These are phyloP conservation scores for Dascyllus trimaculatus DNA, from an alignment of 2,113 vertebrate species.

Conservation along the genomic window DNA sequence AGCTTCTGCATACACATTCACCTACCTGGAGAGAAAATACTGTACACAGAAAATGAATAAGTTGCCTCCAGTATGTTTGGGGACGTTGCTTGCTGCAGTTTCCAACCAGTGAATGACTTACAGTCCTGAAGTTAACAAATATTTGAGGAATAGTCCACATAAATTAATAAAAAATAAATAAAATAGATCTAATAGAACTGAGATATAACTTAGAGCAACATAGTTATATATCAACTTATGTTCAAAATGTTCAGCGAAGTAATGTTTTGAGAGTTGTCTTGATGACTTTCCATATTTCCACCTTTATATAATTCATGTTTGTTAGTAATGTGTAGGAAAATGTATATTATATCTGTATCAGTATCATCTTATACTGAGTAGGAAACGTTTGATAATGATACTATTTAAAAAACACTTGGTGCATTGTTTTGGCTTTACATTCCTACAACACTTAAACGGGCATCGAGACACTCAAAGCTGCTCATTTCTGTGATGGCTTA, in stretches of 20 bases:
- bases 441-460: not conserved
- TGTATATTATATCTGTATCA: not conserved
- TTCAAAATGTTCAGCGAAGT: too few relatives aligned
- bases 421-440: slow-evolving; percentile 10
- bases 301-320: too few relatives aligned
- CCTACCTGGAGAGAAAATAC: slow-evolving; percentile 46
- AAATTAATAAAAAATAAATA: not conserved
- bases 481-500: slow-evolving; percentile 36
- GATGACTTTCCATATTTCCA: not conserved
- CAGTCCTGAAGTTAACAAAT: slow-evolving; percentile 21
- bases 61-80: slow-evolving; percentile 14
- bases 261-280: not conserved
- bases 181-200: slow-evolving; percentile 12
- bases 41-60: slow-evolving; percentile 33
- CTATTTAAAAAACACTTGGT: not conserved
- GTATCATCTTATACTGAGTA: not conserved
- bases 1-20: slow-evolving; percentile 42
- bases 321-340: not conserved
- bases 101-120: slow-evolving; percentile 13
- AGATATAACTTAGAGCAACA: not conserved
- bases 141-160: not conserved
- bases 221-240: too few relatives aligned
- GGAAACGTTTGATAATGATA: not conserved
- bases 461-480: not conserved
- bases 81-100: slow-evolving; percentile 10